phyloP scores from a whole-genome alignment of 2,797 vertebrate genomes.

The Sebastes iracundus region DNA sequence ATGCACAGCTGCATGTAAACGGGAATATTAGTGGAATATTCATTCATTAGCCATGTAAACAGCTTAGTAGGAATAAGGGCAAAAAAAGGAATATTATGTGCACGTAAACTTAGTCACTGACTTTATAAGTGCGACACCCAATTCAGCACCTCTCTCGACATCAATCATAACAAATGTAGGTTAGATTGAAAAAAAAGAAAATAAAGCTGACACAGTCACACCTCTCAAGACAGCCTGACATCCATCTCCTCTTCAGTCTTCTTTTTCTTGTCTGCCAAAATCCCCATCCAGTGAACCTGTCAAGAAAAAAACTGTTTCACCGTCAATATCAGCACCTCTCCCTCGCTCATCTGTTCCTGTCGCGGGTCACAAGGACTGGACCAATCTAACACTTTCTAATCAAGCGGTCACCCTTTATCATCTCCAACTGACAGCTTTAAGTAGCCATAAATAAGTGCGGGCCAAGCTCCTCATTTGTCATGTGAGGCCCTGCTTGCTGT shows the following conservation, averaged over 20 bases:
- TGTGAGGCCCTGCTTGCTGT: slow-evolving; percentile 59
- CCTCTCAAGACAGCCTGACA: slow-evolving; percentile 31
- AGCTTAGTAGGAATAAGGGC: neutral
- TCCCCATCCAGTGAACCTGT: slow-evolving; percentile 39
- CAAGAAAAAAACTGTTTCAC: slow-evolving; percentile 32
- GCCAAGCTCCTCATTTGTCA: slow-evolving; percentile 74
- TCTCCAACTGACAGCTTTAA: slow-evolving; percentile 76
- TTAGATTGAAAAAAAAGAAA: slow-evolving; percentile 1
- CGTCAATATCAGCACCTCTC: slow-evolving; percentile 18
- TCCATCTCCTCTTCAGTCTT: slow-evolving; percentile 34
- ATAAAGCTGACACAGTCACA: slow-evolving; percentile 1
- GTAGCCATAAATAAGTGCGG: slow-evolving; percentile 78
- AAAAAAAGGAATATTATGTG: neutral
- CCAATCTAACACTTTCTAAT: slow-evolving; percentile 76
- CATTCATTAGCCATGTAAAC: neutral
- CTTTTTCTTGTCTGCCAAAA: slow-evolving; percentile 27
- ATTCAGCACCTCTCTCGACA: neutral
- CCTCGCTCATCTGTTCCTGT: slow-evolving; percentile 63
- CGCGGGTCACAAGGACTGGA: slow-evolving; percentile 52
- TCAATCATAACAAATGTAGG: slow-evolving; percentile 36
- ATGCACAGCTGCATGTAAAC: neutral
- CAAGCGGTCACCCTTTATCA: slow-evolving; percentile 79
- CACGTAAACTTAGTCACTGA: neutral
- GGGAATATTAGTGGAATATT: neutral
- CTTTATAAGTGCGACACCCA: neutral